A percentile compares a stretch with the other conserved stretches of the same genome.
phyloP scores from a whole-genome alignment of 2,797 vertebrate genomes.

The Odontamblyopus rebecca region DNA sequence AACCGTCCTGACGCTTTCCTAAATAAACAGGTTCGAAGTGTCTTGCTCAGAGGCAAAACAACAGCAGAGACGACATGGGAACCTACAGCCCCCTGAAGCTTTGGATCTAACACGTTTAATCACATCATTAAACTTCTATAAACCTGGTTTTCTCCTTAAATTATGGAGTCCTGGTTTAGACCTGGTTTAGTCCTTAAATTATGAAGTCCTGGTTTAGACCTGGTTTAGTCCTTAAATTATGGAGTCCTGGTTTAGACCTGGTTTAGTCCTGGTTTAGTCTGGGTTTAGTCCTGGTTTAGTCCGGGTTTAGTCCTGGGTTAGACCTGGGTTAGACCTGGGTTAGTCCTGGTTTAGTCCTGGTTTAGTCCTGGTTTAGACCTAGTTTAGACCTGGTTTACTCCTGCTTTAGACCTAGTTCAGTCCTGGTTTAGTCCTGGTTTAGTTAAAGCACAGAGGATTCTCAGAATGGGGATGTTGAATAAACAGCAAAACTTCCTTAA shows the following conservation, averaged over 20 bases:
- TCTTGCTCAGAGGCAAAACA: no score
- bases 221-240: background rate
- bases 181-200: background rate
- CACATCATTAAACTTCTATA: background rate
- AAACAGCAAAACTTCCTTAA: background rate
- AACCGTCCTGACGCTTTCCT: no score
- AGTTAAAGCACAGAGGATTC: background rate
- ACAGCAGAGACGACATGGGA: no score
- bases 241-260: no score
- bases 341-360: background rate
- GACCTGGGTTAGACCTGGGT: no score
- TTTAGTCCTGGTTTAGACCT: background rate
- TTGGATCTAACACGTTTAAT: no score
- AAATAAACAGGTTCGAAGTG: no score
- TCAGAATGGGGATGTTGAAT: background rate
- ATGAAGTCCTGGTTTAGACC: background rate
- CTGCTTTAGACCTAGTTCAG: no score
- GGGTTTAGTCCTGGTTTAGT: background rate
- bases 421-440: no score
- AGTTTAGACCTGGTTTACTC: no score
- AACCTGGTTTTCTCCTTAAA: background rate
- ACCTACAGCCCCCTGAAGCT: no score
- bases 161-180: background rate
- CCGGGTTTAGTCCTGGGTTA: background rate
- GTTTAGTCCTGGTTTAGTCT: no score